These are phyloP conservation scores for Sitobion miscanthi DNA, from an alignment of 1,140 invertebrate genomes.

Conservation along the genomic window DNA sequence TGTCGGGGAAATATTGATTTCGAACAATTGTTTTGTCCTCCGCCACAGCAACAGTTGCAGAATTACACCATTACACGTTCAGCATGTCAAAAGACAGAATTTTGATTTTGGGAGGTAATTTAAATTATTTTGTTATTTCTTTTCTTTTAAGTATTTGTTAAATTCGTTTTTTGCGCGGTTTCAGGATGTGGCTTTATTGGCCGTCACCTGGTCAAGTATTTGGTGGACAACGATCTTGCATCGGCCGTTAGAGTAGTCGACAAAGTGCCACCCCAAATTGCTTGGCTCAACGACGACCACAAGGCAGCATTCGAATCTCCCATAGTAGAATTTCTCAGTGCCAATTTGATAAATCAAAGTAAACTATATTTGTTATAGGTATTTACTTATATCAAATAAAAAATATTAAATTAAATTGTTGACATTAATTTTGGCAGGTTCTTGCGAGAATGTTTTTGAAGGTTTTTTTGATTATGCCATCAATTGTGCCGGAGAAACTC, in stretches of 20 bases:
- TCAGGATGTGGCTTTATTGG: constrained; percentile 92
- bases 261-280: constrained; percentile 90
- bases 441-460: constrained; percentile 77
- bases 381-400: neutral
- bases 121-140: neutral
- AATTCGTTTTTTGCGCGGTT: neutral
- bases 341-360: constrained; percentile 89
- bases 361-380: constrained; percentile 60
- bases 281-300: constrained; percentile 82
- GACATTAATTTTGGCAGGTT: constrained; percentile 66
- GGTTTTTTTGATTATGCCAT: constrained; percentile 79
- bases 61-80: neutral
- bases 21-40: neutral
- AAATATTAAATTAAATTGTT: neutral
- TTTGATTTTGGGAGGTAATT: constrained; percentile 41
- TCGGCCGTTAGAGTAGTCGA: constrained; percentile 82
- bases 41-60: neutral
- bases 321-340: constrained; percentile 86
- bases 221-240: constrained; percentile 79
- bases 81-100: constrained; percentile 17
- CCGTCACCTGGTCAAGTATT: constrained; percentile 82
- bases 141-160: neutral
- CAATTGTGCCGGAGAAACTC: constrained; percentile 90
- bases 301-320: constrained; percentile 74
- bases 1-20: neutral